Conservation (phyloP, 1,140 invertebrate genomes). For the Drosophila subobscura region DNA sequence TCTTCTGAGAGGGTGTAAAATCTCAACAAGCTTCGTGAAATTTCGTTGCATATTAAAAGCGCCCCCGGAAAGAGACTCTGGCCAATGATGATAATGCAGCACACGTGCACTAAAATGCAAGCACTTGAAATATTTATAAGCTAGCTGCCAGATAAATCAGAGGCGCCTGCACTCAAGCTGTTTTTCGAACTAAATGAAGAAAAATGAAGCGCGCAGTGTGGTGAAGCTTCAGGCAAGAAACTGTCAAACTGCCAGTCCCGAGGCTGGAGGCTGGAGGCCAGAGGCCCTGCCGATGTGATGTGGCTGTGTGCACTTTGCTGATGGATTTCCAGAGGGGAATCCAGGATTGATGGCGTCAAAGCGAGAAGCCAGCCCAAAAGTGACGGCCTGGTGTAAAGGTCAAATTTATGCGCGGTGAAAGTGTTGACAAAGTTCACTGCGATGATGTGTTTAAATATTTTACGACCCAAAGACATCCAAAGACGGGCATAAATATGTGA, state of each 20-base stretch:
- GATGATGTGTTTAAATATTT: conserved; percentile 76
- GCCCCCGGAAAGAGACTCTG: conserved; percentile 9
- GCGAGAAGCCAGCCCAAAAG: conserved; percentile 27
- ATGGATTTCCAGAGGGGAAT: conserved; percentile 49
- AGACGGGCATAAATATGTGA: conserved; percentile 67
- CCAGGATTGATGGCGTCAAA: conserved; percentile 59
- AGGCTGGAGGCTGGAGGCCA: not conserved
- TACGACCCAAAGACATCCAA: conserved; percentile 36
- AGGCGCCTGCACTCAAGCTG: conserved; percentile 53
- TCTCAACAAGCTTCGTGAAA: conserved; percentile 35
- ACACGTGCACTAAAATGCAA: conserved; percentile 79
- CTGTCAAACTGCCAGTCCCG: conserved; percentile 46
- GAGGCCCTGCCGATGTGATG: conserved; percentile 21
- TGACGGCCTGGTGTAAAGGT: conserved; percentile 51
- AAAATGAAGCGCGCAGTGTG: conserved; percentile 57
- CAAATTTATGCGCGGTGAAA: conserved; percentile 68
- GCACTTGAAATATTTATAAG: conserved; percentile 81
- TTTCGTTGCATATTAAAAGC: conserved; percentile 63
- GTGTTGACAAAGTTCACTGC: conserved; percentile 72
- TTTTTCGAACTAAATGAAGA: conserved; percentile 69
- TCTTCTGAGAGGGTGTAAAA: conserved; percentile 21
- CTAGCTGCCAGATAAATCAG: conserved; percentile 71
- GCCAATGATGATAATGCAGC: conserved; percentile 69
- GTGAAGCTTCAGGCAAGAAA: conserved; percentile 47
- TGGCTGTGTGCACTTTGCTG: conserved; percentile 62